Evolutionary conservation across 2,888 invertebrate species (phyloP).

Genomic region (Piscicola geometra): DNA sequence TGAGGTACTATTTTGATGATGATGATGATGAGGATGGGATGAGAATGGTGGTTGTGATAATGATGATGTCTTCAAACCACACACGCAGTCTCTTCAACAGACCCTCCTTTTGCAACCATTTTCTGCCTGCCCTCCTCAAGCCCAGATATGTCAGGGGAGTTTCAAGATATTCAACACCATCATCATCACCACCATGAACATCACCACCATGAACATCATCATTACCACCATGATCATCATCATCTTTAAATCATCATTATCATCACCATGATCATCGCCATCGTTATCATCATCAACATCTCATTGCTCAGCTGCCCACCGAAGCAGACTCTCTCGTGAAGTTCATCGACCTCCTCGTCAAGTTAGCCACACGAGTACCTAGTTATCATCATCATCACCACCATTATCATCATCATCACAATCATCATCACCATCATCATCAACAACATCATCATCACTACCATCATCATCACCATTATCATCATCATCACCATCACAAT

Average conservation of each 20-base stretch:
- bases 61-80: not conserved
- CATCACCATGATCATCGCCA: too few relatives aligned
- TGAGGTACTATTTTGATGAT: conserved; percentile 18
- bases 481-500: not conserved
- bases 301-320: conserved; percentile 1
- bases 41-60: conserved; percentile 9
- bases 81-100: conserved; percentile 21
- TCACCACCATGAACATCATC: too few relatives aligned
- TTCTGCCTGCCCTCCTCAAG: conserved; percentile 18
- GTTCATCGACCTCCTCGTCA: not conserved
- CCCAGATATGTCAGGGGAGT: conserved; percentile 12
- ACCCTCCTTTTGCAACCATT: not conserved
- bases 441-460: conserved; percentile 4
- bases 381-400: conserved; percentile 1
- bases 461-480: conserved; percentile 4
- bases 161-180: too few relatives aligned
- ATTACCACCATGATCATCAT: too few relatives aligned
- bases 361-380: not conserved
- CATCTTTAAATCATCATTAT: too few relatives aligned
- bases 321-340: conserved; percentile 9
- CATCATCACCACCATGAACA: too few relatives aligned
- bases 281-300: not conserved
- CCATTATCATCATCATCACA: conserved; percentile 8
- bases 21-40: conserved; percentile 12
- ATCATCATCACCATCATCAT: conserved; percentile 20